A percentile compares a stretch with the other conserved stretches of the same genome.
phyloP scores from a whole-genome alignment of 2,797 vertebrate genomes.

The Sebastes kiyomatsui region DNA sequence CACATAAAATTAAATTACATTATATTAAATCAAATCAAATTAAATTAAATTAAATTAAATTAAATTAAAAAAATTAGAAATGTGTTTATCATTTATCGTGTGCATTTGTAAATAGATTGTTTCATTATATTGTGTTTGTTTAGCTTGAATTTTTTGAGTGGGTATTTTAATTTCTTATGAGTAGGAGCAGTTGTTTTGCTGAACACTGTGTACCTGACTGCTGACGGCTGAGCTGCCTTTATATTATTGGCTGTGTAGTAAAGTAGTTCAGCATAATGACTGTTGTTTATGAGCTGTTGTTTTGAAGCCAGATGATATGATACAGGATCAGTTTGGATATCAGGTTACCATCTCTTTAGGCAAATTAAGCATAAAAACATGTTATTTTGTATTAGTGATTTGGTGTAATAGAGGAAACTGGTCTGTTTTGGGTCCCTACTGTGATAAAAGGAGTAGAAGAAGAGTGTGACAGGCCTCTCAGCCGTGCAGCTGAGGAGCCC shows the following conservation, averaged over 20 bases:
- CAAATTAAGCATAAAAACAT: not conserved
- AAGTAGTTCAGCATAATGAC: not conserved
- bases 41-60: too few species aligned
- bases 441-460: slow-evolving; percentile 5
- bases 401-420: not conserved
- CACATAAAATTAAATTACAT: too few species aligned
- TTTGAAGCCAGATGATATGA: not conserved
- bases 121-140: not conserved
- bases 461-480: not conserved
- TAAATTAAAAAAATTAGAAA: too few species aligned
- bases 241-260: not conserved
- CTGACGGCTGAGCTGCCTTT: too few species aligned
- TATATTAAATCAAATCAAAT: too few species aligned
- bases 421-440: not conserved
- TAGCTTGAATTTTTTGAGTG: too few species aligned
- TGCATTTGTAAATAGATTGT: too few species aligned
- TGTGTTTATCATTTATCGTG: not conserved
- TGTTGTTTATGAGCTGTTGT: not conserved
- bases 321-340: not conserved
- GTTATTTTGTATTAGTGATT: not conserved
- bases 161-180: too few species aligned
- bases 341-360: not conserved
- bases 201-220: not conserved
- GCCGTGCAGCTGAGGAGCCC: not conserved
- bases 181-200: not conserved